These are phyloP conservation scores for Drosophila micromelanica DNA, from an alignment of 1,140 invertebrate species.

Conservation along the genomic window DNA sequence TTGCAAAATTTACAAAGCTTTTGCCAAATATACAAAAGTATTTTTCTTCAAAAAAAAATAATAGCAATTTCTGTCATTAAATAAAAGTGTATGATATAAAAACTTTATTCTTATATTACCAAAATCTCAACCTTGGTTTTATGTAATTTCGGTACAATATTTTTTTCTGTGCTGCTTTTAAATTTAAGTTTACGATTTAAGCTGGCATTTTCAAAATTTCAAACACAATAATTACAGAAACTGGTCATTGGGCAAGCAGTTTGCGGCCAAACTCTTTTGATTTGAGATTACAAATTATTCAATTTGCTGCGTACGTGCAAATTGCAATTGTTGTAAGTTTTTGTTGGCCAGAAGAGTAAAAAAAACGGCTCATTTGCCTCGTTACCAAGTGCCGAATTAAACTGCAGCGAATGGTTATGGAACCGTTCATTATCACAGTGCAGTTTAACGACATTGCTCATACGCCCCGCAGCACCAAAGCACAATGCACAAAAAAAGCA, in stretches of 20 bases:
- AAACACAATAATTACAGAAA: constrained; percentile 20
- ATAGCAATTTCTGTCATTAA: too few relatives aligned
- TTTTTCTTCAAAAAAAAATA: too few relatives aligned
- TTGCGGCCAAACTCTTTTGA: constrained; percentile 50
- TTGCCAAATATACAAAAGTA: too few relatives aligned
- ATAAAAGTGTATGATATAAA: too few relatives aligned
- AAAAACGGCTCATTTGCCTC: too few relatives aligned
- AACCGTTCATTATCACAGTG: constrained; percentile 67
- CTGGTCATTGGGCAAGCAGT: constrained; percentile 27
- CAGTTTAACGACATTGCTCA: constrained; percentile 67
- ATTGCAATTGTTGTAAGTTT: constrained; percentile 38
- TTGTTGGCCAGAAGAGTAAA: neutral
- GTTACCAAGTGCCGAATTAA: constrained; percentile 1
- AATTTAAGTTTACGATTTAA: neutral
- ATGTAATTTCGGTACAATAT: too few relatives aligned
- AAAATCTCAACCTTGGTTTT: too few relatives aligned
- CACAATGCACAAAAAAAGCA: neutral
- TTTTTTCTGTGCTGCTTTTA: neutral
- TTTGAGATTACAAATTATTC: constrained; percentile 51
- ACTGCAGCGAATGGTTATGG: constrained; percentile 26
- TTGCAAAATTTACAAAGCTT: too few relatives aligned
- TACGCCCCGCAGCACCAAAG: constrained; percentile 61
- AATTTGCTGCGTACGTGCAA: constrained; percentile 56
- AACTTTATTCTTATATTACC: too few relatives aligned
- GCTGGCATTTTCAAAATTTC: neutral